Evolutionary conservation across 2,113 vertebrate genomes (phyloP), one percentile per base, ranked within the genome.

Genomic region (Butorides virescens): DNA sequence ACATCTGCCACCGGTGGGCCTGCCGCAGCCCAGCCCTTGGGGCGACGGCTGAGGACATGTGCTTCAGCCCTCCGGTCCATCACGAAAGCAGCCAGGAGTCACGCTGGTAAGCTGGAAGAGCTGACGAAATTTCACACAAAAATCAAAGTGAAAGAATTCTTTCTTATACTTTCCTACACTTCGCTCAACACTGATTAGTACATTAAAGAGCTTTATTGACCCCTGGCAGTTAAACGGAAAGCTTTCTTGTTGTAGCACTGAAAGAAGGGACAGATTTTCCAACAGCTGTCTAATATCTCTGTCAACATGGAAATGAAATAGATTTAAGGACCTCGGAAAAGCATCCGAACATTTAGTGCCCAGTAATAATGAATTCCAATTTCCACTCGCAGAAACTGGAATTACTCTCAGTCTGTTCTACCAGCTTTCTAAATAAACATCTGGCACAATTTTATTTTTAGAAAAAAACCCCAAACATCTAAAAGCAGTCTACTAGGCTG

Each of bases 241-340:
- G 97, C 94, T 97, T 97, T 97, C 98, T 96, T 97, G 81, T 82
- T 84, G 88, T 71, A 93, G 81, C 91, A 93, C 74, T 90, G 94
- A 94, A 97, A 97, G 95, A 95, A 97, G 79, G 95, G 97, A 98
- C 98, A 98, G 98, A 97, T 98, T 98, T 98, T 96, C 97, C 94
- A 98, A 96, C 98, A 98, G 98, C 98, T 98, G 98, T 97, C 97
- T 98, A 98, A 97, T 98, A 98, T 97, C 97, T 98, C 97, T 97
- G 97, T 98, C 98, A 98, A 97, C 96, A 96, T 92, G 97, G 97
- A 98, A 97, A 98, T 97, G 96, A 98, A 98, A 98, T 97, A 98
- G 97, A 97, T 98, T 97, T 97, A 98, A 97, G 96, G 97, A 97
- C 93, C 95, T 97, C 74, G 15, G 95, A 93, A 98, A 98, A 98